Base-by-base conservation (phyloP, 2,888 invertebrate genomes). In the Drosophila melanosoma region DNA sequence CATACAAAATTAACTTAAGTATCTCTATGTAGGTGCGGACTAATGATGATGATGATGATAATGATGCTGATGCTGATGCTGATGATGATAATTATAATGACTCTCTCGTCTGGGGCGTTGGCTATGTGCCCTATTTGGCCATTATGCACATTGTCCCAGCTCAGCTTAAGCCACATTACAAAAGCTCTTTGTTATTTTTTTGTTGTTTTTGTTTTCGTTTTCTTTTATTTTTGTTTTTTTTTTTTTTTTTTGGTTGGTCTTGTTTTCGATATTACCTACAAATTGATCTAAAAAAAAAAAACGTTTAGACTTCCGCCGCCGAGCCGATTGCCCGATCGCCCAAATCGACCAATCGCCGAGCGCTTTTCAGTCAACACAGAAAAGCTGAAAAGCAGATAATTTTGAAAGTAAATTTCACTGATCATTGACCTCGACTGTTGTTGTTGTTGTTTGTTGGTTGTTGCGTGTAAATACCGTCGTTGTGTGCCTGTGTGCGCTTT, bases 371-470 rank as follows among this genome's bases (percentile, higher is more conserved):
- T 79, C 69, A 63, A 81, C 75, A 69, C 75, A 69, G 72, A 86
- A 77, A 83, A 90, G 64, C 60, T 67, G 75, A 79, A 79, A 82
- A 81, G 57, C 81, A 68, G 72, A 82, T 67, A 40, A 53, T 71
- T 86, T 87, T 82, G 87, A 87, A 87, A 87, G 90, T 90, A 75
- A 90, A 90, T 87, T 87, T 87, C 90, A 87, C 90, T 87, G 87
- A 87, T 90, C 87, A 87, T 89, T 87, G 87, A 87, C 90, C 87
- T 87, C 87, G 88, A 76, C 64, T 87, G 68, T 38, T 35, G 68
- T 33, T 36, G 29, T 29, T 87, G 68, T 38, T 35, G 68, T 33
- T 36, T 5, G 5, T 29, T 1, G 29, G 20, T 72, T 83, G 81
- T 87, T 90, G 87, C 87, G 87, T 87, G 90, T 87, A 89, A 90